Evolutionary conservation across 2,113 vertebrate genomes (phyloP).

Genomic region (Heloderma charlesbogerti): DNA sequence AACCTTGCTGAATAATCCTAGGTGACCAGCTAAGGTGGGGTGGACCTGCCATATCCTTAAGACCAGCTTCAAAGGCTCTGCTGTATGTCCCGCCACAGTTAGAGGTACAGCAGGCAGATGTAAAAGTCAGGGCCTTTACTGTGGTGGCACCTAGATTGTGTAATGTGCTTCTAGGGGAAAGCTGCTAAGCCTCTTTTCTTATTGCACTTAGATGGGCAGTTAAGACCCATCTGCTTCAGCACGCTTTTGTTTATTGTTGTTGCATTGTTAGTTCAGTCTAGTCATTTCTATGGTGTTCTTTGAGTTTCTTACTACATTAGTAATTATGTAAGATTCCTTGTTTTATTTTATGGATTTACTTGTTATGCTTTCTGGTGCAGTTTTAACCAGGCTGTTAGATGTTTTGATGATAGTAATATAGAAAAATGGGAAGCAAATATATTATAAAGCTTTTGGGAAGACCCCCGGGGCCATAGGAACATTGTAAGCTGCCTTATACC

Average conservation of each 20-base stretch:
- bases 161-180: not conserved
- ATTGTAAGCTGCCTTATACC: too few relatives aligned
- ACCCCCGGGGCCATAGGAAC: too few relatives aligned
- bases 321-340: not conserved
- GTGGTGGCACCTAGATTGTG: not conserved
- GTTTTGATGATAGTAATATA: not conserved
- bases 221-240: not conserved
- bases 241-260: not conserved
- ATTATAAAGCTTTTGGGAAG: not conserved
- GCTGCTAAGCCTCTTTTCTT: not conserved
- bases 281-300: not conserved
- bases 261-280: not conserved
- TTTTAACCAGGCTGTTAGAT: not conserved
- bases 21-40: not conserved
- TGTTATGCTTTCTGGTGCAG: not conserved
- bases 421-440: not conserved
- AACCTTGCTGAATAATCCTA: not conserved
- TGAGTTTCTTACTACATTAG: not conserved
- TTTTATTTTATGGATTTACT: not conserved
- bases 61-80: not conserved
- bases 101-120: not conserved
- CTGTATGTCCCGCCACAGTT: not conserved
- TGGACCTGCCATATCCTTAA: not conserved
- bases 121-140: not conserved
- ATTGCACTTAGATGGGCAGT: not conserved